Base-by-base conservation (phyloP, 2,797 vertebrate genomes). In the Acanthiza pusilla region DNA sequence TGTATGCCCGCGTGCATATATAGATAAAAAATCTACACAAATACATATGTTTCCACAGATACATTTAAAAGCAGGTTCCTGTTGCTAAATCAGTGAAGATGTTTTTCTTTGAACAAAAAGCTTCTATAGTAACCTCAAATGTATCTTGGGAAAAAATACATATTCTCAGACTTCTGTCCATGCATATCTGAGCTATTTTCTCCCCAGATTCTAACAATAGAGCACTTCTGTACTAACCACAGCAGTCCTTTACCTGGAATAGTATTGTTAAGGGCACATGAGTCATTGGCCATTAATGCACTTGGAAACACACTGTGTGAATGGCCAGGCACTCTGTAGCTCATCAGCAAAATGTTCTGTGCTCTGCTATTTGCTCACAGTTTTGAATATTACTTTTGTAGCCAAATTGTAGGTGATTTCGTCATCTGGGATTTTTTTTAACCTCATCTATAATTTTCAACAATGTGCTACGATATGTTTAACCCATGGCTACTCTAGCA, bases 141-240 rank as follows among this genome's bases (percentile, higher is more conserved):
- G 0, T 57, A 43, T 50, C 54, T 76, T 87, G 57, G 57, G 53
- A 32, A 82, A 91, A 94, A 91, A 53, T 10, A 6, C 7, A 5
- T 40, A 11, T 25, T 71, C 20, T 57, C 26, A 63, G 82, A 50
- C 32, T 88, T 75, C 47, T 81, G 11, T 72, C 50, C 7, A 0
- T 62, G 77, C 38, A 6, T 72, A 67, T 86, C 88, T 88, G 73
- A 88, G 60, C 77, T 91, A 26, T 91, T 96, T 93, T 57, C 81
- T 93, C 27, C 43, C 58, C 65, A 65, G 67, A 43, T 67, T 89
- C 68, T 71, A 89, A 85, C 67, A 74, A 53, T 7, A 61, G 72
- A 83, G 38, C 42, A 29, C 29, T 76, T 78, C 30, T 67, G 40
- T 81, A 26, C 43, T 88, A 94, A 84, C 21, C 77, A 79, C 73